Base-by-base conservation (phyloP, 2,797 vertebrate genomes). In the Ctenochaetus hawaiiensis region DNA sequence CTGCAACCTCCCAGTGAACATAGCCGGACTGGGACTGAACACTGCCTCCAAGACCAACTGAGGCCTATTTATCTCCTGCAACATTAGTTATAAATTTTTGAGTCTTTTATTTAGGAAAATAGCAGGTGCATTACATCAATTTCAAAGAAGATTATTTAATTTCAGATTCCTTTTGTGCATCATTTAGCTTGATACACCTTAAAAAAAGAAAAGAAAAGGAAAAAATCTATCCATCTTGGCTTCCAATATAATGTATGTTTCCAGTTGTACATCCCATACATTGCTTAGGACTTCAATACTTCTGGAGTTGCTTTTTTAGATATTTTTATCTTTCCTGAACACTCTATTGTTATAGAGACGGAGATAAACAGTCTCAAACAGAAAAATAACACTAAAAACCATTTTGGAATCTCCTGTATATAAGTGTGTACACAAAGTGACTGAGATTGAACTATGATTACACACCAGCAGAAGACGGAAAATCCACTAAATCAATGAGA, bases 401-500 rank as follows among this genome's bases (percentile, higher is more conserved):
- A 57, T 67, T 61, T 73, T 70, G 52, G 47, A 76, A 34, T 63
- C 66, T 56, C 45, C 54, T 74, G n/a, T 75, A 18, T 78, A 37
- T 69, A 64, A 10, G n/a, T 67, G 47, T 72, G 54, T 67, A 77
- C 44, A 77, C 52, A 76, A 41, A 72, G 54, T 71, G 70, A 80
- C 68, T 78, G 51, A 76, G 71, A 80, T 57, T 57, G 47, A 75
- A 66, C 68, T 79, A 44, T 52, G 58, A 70, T 57, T 74, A 49
- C 73, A 75, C 45, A 53, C 34, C 48, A 56, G 74, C 49, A 76
- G 62, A 72, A 74, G 59, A 87, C 78, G 81, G 75, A 93, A 91
- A 91, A 87, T 85, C 43, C 34, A 75, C 60, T 76, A 67, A 84
- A 82, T 90, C 80, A 87, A 54, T 49, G 75, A 85, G 76, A 82